Evolutionary conservation across 2,113 vertebrate species (phyloP).

Genomic region (Ploceus nigricollis): DNA sequence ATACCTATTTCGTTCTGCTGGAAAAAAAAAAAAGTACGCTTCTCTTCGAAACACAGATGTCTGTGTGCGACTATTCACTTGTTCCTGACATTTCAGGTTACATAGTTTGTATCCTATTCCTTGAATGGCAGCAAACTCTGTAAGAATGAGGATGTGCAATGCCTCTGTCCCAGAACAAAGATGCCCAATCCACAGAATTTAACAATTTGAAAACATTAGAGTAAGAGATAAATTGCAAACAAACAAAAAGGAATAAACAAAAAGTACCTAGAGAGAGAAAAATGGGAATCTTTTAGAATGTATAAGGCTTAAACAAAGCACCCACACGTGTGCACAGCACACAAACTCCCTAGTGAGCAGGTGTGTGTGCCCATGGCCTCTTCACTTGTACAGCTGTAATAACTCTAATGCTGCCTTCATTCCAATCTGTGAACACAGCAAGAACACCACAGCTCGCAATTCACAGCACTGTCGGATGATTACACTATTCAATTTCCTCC

Average conservation of each 20-base stretch:
- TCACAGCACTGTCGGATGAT: neutral
- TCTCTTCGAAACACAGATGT: neutral
- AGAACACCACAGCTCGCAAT: neutral
- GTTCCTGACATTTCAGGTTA: neutral
- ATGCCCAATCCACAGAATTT: neutral
- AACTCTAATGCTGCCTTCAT: neutral
- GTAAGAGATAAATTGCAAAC: neutral
- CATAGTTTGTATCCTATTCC: neutral
- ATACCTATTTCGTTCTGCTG: neutral
- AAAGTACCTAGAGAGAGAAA: neutral
- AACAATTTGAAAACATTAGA: neutral
- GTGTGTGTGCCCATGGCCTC: neutral
- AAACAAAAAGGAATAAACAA: neutral
- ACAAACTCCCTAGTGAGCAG: neutral
- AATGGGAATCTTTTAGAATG: neutral
- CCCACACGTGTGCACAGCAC: neutral
- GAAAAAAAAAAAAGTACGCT: neutral
- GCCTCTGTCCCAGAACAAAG: neutral
- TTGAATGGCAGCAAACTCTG: neutral
- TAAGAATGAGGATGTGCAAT: neutral
- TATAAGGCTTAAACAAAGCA: neutral
- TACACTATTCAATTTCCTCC: neutral
- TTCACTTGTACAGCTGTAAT: neutral
- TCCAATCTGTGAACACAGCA: neutral
- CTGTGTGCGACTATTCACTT: neutral